Evolutionary conservation across 2,888 invertebrate genomes (phyloP).

Genomic region (Nipponacmea schrenckii): DNA sequence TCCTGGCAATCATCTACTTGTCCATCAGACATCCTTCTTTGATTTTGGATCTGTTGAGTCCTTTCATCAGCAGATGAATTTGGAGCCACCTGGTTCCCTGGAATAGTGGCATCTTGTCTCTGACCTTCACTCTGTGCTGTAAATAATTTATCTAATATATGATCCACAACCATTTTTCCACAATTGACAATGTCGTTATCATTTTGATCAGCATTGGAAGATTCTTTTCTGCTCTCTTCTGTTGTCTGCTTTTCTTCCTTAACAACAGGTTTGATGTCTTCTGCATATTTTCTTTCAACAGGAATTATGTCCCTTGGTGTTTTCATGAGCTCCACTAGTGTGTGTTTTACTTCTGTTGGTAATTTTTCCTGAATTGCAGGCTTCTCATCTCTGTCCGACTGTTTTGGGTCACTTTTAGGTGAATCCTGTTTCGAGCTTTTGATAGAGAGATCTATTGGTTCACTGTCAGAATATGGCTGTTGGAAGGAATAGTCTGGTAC

Average conservation of each 20-base stretch:
- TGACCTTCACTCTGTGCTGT: conserved; percentile 31
- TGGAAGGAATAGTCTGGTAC: not conserved
- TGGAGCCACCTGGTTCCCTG: conserved; percentile 38
- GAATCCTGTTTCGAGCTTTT: not conserved
- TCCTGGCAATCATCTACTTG: not conserved
- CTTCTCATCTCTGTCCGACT: not conserved
- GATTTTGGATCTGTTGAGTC: not conserved
- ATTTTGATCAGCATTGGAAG: conserved; percentile 28
- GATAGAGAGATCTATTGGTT: not conserved
- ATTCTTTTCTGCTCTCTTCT: not conserved
- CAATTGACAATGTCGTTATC: conserved; percentile 46
- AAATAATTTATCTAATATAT: conserved; percentile 50
- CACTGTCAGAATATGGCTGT: not conserved
- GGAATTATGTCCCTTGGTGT: not conserved
- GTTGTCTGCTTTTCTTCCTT: not conserved
- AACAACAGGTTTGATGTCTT: not conserved
- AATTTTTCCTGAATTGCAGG: not conserved
- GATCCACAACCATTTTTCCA: conserved; percentile 51
- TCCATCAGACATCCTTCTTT: not conserved
- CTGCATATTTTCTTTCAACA: not conserved
- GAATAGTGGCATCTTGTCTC: conserved; percentile 24
- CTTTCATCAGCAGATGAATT: not conserved
- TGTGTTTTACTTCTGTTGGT: not conserved
- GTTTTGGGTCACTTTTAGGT: not conserved
- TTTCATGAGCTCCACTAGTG: not conserved